Percentiles rank a stretch among this genome's conserved stretches.
phyloP scores from a whole-genome alignment of 2,888 invertebrate genomes.

The Idaea biselata region DNA sequence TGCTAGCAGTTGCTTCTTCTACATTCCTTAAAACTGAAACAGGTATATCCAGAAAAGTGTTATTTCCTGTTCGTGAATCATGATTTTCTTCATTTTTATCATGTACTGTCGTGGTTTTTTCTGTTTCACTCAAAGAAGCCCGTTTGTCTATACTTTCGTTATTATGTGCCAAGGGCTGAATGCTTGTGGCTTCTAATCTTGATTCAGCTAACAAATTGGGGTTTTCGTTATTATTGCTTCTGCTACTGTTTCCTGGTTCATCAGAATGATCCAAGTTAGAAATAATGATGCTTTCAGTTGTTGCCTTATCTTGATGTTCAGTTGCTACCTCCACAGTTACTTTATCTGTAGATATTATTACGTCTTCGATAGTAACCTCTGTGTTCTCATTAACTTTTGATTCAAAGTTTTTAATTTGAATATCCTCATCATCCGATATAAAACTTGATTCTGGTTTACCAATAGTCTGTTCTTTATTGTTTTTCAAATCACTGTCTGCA shows the following conservation, averaged over 20 bases:
- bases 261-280: background rate
- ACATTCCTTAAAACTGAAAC: background rate
- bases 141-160: background rate
- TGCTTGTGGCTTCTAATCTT: background rate
- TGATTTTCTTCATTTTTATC: background rate
- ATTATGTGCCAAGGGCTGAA: background rate
- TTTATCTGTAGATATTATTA: background rate
- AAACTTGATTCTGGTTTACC: constrained; percentile 5
- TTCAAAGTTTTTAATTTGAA: constrained; percentile 24
- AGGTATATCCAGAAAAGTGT: background rate
- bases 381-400: background rate
- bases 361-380: background rate
- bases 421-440: constrained; percentile 18
- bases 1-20: background rate
- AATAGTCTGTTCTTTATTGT: constrained; percentile 2
- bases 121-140: background rate
- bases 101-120: background rate
- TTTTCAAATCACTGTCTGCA: background rate
- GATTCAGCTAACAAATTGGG: background rate
- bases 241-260: background rate
- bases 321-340: background rate
- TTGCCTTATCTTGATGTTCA: background rate
- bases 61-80: background rate
- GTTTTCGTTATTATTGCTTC: background rate
- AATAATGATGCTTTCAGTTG: background rate